phyloP scores from a whole-genome alignment of 1,140 invertebrate species.

The Hyposmocoma kahamanoa region DNA sequence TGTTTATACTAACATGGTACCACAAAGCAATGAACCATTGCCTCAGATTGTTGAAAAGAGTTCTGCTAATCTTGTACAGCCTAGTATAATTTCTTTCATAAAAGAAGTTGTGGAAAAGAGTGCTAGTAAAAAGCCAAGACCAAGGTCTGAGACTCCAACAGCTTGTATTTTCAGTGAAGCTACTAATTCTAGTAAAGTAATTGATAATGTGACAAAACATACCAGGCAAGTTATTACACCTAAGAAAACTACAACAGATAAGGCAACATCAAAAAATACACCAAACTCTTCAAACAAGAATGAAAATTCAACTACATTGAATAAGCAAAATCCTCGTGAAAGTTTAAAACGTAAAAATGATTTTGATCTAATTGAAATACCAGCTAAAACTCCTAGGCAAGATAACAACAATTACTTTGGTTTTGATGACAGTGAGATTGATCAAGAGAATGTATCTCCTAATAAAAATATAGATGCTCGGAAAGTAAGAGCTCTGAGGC shows the following conservation, averaged over 20 bases:
- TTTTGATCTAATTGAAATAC: not conserved
- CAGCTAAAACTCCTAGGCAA: constrained; percentile 25
- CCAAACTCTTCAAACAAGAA: constrained; percentile 19
- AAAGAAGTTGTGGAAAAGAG: constrained; percentile 53
- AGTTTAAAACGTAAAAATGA: constrained; percentile 11
- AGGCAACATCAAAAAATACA: constrained; percentile 12
- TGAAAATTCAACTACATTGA: constrained; percentile 23
- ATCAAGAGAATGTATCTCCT: constrained; percentile 59
- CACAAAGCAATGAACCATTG: constrained; percentile 29
- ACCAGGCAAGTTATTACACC: not conserved
- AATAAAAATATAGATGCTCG: constrained; percentile 29
- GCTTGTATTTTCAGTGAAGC: constrained; percentile 26
- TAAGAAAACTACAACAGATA: constrained; percentile 6
- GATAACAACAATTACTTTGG: constrained; percentile 53
- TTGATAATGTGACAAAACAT: constrained; percentile 15
- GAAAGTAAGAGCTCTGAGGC: constrained; percentile 24
- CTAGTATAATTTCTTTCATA: constrained; percentile 63
- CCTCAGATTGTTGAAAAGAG: constrained; percentile 29
- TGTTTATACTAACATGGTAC: constrained; percentile 58
- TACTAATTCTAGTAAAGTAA: constrained; percentile 14
- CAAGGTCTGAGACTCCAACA: constrained; percentile 36
- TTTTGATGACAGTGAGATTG: constrained; percentile 54
- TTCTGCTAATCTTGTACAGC: constrained; percentile 41
- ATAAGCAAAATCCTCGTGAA: constrained; percentile 14
- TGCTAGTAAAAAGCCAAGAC: constrained; percentile 43